A percentile compares a stretch with the other conserved stretches of the same genome.
Conservation (phyloP, 1,140 invertebrate species). For the Saxidomus purpurata region DNA sequence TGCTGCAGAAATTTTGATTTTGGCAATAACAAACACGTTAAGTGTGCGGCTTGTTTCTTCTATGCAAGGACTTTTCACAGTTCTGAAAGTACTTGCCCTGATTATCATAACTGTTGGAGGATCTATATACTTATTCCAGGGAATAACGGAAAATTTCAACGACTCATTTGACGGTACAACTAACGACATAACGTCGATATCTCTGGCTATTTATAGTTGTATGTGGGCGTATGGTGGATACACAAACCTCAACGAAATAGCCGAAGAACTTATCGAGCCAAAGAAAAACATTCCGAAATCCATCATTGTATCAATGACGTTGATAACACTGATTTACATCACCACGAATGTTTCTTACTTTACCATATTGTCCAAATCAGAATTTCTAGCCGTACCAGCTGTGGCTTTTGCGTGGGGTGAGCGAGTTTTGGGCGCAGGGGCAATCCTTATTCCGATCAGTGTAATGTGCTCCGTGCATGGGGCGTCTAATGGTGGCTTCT, state of each 20-base stretch:
- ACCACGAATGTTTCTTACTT: constrained; percentile 55
- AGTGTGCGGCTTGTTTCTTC: constrained; percentile 35
- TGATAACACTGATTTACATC: constrained; percentile 44
- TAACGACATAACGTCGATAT: constrained; percentile 9
- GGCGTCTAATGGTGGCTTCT: constrained; percentile 43
- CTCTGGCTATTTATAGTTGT: constrained; percentile 52
- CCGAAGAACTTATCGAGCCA: constrained; percentile 52
- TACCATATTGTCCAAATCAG: constrained; percentile 1
- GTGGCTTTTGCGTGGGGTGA: constrained; percentile 49
- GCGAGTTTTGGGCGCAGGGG: neutral
- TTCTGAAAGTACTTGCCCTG: constrained; percentile 10
- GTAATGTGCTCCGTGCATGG: constrained; percentile 57
- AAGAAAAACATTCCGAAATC: constrained; percentile 53
- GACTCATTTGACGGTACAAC: constrained; percentile 48
- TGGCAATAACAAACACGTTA: constrained; percentile 45
- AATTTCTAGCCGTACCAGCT: constrained; percentile 8
- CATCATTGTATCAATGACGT: constrained; percentile 35
- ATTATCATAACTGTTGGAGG: constrained; percentile 36
- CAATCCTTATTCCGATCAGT: constrained; percentile 39
- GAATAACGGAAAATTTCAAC: constrained; percentile 5
- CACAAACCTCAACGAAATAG: constrained; percentile 43
- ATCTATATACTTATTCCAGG: constrained; percentile 3
- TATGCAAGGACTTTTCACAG: constrained; percentile 36
- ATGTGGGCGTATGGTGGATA: constrained; percentile 63
- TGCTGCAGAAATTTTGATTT: constrained; percentile 24